Evolutionary conservation across 2,888 invertebrate species (phyloP), one percentile per base, ranked within the genome.

Genomic region (Nemapogon koenigi): DNA sequence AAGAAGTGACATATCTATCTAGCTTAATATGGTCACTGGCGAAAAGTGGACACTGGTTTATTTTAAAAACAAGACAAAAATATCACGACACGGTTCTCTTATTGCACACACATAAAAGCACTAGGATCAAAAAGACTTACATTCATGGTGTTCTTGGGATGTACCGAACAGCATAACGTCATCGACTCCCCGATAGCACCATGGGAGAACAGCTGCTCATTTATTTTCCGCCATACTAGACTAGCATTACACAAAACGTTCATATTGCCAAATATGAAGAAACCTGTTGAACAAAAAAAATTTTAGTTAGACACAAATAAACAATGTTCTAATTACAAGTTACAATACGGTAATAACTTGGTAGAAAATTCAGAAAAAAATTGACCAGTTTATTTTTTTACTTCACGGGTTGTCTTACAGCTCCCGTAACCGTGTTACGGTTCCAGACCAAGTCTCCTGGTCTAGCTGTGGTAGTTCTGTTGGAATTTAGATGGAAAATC

Each of bases 201-300:
- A 41, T 79, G 72, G 4, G 63, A 50, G 4, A 57, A 42, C 6
- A 89, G 43, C 36, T 58, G 66, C 2, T 57, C 52, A 31, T 61
- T 56, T 7, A 76, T 66, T 2, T 39, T 55, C 3, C 57, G 53
- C 89, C 89, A 89, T 35, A 82, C 64, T 3, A 47, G 33, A 47
- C 82, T 84, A 1, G 81, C 72, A 1, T 68, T 51, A 43, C 75
- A 63, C 0, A 89, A 55, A 7, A 82, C 62, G 1, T 68, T 53
- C 80, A 88, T 85, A 50, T 91, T 90, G 2, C 91, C 92, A 48
- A 88, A 83, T 3, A 90, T 83, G 56, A 86, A 91, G 32, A 92
- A 79, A 7, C 87, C 85, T 79, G 55, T 6, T 46, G 41, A 32
- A 37, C 10, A 26, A 35, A n/a, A n/a, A n/a, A n/a, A n/a, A n/a